Evolutionary conservation across 92 coral and sea anemone species (phyloP), one percentile per base, ranked within the genome.

Genomic region (Virgularia gustaviana): DNA sequence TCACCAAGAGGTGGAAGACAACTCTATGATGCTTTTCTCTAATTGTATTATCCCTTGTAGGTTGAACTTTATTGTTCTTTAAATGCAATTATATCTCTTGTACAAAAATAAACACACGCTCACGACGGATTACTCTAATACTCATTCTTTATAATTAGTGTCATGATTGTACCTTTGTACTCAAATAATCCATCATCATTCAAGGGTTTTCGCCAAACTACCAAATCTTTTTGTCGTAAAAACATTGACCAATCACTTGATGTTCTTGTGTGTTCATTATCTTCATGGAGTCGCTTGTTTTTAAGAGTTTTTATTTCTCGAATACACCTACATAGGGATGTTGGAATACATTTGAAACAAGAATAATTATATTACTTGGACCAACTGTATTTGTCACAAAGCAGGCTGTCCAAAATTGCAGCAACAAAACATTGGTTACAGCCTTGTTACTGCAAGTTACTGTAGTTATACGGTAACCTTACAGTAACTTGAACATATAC

Each of bases 151-250:
- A 47, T 6, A 36, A 52, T 7, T 58, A 35, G 56, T 63, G 41
- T 24, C 19, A 41, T 12, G 19, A 30, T 32, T 20, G 11, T 85
- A 90, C 97, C 97, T 89, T 85, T 94, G 79, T 94, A 94, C 70
- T 94, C 94, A 75, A 84, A 87, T 32, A 94, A 64, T 18, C 96
- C 96, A 70, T 76, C 64, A 5, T 79, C 49, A 65, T 87, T 77
- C 64, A 87, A 77, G 29, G 83, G 99, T 61, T 96, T 65, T 66
- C 99, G 89, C 86, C 88, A 85, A 33, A 94, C 99, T 42, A 86
- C 80, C 24, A 94, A 64, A 67, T 89, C 81, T 15, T 87, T 79
- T 52, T 94, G 90, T 27, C 84, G 86, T 44, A 91, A 32, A 36
- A 87, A 83, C 37, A 85, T 76, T 73, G 83, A 91, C 99, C 99